Base-by-base conservation (phyloP, 2,888 invertebrate genomes). In the Erebia aethiops region DNA sequence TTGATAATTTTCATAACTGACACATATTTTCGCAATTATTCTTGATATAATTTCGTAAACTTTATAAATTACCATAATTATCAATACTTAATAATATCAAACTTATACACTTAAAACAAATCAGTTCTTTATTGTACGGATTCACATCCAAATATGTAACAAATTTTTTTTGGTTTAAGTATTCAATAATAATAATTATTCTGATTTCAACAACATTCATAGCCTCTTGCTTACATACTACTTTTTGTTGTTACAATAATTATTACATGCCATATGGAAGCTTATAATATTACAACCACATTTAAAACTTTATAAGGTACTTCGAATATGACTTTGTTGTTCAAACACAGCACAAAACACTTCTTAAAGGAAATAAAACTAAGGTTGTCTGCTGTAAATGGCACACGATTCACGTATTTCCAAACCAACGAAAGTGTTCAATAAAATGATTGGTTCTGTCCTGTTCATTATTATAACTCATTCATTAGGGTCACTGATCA, bases 401-500 rank as follows among this genome's bases (percentile, higher is more conserved):
- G 67, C 67, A 67, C 67, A 67, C 51, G 60, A 60, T 52, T 67
- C 51, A 51, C 60, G 52, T 52, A 49, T 58, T 54, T 16, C n/a
- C 54, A 46, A 58, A 49, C 67, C n/a, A 67, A 58, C 16, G 58
- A 58, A 67, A 26, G 51, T 49, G 58, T 18, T 54, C 41, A 52
- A 54, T 41, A 64, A 13, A 60, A n/a, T 64, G 43, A 26, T 58
- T 60, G 60, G 63, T 66, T 63, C 26, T 35, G 35, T 18, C 11
- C 21, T 61, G 41, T 16, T 43, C 11, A 13, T 14, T 18, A 49
- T 43, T 4, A 46, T 43, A 11, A 16, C 18, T 46, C 16, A 67
- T 64, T 56, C 21, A 77, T 83, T 84, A 89, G 89, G 89, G 89
- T 89, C 90, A 90, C 89, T 77, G 80, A 89, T 89, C 88, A 89